Base-by-base conservation (phyloP, 2,888 invertebrate species). In the Phaonia tiefii region DNA sequence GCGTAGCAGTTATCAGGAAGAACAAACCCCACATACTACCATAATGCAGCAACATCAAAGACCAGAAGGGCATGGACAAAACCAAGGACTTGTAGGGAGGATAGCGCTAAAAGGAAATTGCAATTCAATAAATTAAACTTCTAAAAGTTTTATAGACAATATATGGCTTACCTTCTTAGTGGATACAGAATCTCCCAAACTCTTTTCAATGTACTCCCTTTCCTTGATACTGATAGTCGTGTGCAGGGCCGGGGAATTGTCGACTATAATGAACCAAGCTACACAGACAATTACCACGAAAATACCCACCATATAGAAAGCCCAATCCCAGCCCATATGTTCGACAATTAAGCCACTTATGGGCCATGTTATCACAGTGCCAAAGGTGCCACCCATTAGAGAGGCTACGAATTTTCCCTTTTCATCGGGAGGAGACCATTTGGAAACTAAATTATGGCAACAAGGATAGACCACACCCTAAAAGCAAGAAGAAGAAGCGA, bases 21-120 rank as follows among this genome's bases (percentile, higher is more conserved):
- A 94, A 95, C 31, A 96, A 88, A 1, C 96, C 94, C 93, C 95
- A 96, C 77, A 95, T 90, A 86, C 95, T 96, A 46, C 96, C 96
- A 85, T 94, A 95, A 85, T 96, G 96, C 25, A 95, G 91, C 1
- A 94, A 85, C 10, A 92, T 85, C 86, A 96, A 91, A 0, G 94
- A 93, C 89, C 94, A 91, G 88, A 95, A 95, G 15, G 95, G 95
- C 60, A 95, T 83, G 0, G 95, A 95, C 0, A 92, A 88, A 15
- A 93, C 81, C 44, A 96, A 75, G 37, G 91, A 90, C 85, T 90
- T 92, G 84, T 95, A 92, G 1, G 96, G 96, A 0, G 95, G 95
- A 60, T 93, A 91, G 76, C 92, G 91, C 93, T 95, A 91, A 67
- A 92, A 92, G 84, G 80, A 85, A 83, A 83, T 83, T 42, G 13